A percentile compares a stretch with the other conserved stretches of the same genome.
Evolutionary conservation across 2,888 invertebrate species (phyloP).

Genomic region (Choristoneura rosaceana): DNA sequence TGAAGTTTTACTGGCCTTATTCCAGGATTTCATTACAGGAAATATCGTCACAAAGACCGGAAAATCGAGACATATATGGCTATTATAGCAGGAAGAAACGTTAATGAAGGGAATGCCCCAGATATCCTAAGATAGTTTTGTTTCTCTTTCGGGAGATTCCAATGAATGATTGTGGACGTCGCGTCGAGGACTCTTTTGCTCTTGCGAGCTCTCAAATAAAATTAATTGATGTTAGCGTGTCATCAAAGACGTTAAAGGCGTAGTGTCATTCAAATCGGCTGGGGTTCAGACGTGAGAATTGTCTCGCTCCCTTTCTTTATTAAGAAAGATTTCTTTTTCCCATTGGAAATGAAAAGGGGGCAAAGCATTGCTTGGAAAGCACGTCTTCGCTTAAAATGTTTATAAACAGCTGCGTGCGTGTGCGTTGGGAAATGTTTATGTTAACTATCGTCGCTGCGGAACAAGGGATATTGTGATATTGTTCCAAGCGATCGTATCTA

Average conservation of each 20-base stretch:
- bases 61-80: slow-evolving; percentile 22
- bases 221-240: slow-evolving; percentile 1
- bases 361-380: slow-evolving; percentile 5
- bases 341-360: background rate
- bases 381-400: slow-evolving; percentile 26
- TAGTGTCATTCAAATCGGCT: slow-evolving; percentile 7
- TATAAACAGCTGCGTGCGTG: slow-evolving; percentile 33
- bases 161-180: background rate
- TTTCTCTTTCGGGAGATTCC: background rate
- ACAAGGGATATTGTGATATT: slow-evolving; percentile 35
- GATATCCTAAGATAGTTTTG: slow-evolving; percentile 23
- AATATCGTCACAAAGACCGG: background rate
- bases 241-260: background rate
- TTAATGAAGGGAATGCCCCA: background rate
- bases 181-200: background rate
- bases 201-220: background rate
- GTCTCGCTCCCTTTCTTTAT: slow-evolving; percentile 6
- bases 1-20: slow-evolving; percentile 18
- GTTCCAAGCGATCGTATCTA: background rate
- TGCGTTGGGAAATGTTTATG: slow-evolving; percentile 39
- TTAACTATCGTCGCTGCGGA: slow-evolving; percentile 23
- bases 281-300: background rate
- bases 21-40: slow-evolving; percentile 27
- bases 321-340: no score
- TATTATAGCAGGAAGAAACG: slow-evolving; percentile 1